These are phyloP conservation scores for Liodrosophila aerea DNA, from an alignment of 2,888 invertebrate species.

Conservation along the genomic window DNA sequence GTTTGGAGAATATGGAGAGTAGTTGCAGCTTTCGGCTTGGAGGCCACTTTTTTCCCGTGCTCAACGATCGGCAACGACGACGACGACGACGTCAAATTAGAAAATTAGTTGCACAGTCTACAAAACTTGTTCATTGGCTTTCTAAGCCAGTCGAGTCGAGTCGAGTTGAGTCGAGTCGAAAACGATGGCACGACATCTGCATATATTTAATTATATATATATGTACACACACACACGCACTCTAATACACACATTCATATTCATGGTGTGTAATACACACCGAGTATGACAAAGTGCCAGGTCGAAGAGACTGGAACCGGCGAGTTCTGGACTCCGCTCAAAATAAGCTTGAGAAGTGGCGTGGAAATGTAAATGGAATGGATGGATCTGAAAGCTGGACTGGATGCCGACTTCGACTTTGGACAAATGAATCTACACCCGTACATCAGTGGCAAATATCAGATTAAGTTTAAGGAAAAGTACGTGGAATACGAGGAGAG, in stretches of 20 bases:
- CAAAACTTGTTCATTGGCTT: constrained; percentile 74
- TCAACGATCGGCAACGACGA: constrained; percentile 24
- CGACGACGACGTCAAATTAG: constrained; percentile 61
- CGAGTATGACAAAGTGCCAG: constrained; percentile 46
- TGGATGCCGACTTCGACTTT: too few species aligned
- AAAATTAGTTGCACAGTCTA: constrained; percentile 70
- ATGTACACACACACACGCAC: constrained; percentile 1
- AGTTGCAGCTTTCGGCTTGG: constrained; percentile 15
- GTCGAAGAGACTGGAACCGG: constrained; percentile 16
- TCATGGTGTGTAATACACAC: neutral
- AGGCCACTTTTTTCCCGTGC: constrained; percentile 27
- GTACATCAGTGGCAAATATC: too few species aligned
- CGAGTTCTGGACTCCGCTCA: neutral
- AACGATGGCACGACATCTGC: constrained; percentile 35
- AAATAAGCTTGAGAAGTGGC: neutral
- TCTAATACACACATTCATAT: neutral
- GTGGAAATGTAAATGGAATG: neutral
- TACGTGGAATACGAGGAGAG: too few species aligned
- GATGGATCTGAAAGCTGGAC: too few species aligned
- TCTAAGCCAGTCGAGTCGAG: constrained; percentile 49
- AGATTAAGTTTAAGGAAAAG: too few species aligned
- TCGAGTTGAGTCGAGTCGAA: neutral
- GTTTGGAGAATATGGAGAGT: constrained; percentile 8
- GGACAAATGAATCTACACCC: too few species aligned
- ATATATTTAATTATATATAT: constrained; percentile 19